A percentile compares a stretch with the other conserved stretches of the same genome.
Conservation (phyloP, 2,888 invertebrate genomes). For the Caenorhabditis panamensis region DNA sequence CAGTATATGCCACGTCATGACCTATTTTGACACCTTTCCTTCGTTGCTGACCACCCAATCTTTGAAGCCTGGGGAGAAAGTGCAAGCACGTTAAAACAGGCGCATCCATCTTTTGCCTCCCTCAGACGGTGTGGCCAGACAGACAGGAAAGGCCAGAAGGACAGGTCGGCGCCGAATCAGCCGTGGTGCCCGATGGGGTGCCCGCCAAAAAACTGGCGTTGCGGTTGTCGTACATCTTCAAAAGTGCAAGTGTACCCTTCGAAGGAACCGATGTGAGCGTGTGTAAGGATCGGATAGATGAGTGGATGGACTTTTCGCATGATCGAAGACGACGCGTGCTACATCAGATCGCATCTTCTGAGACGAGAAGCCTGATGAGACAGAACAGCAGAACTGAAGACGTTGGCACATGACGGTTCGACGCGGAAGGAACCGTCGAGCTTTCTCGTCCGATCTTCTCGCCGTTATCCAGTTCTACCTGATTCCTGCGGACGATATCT, state of each 20-base stretch:
- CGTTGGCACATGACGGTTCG: neutral
- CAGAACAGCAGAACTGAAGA: neutral
- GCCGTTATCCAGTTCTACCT: neutral
- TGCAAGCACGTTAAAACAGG: constrained; percentile 24
- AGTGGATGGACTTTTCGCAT: constrained; percentile 43
- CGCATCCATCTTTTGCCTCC: constrained; percentile 37
- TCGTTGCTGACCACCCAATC: constrained; percentile 25
- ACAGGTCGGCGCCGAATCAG: constrained; percentile 30
- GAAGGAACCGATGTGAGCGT: neutral
- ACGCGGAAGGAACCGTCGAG: neutral
- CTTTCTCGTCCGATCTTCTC: neutral
- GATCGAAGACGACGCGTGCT: constrained; percentile 29
- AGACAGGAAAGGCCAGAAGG: constrained; percentile 40
- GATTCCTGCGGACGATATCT: too few species aligned
- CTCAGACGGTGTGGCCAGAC: constrained; percentile 38
- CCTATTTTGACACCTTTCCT: constrained; percentile 12
- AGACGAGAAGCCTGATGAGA: neutral
- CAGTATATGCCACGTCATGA: constrained; percentile 18
- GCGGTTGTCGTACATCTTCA: constrained; percentile 17
- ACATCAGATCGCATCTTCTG: constrained; percentile 18
- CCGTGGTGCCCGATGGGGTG: constrained; percentile 22
- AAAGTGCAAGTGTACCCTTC: constrained; percentile 50
- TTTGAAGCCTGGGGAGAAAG: constrained; percentile 39
- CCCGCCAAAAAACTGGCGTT: constrained; percentile 32
- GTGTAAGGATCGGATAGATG: constrained; percentile 23